Evolutionary conservation across 2,888 invertebrate species (phyloP).

Genomic region (Megamerina dolium): DNA sequence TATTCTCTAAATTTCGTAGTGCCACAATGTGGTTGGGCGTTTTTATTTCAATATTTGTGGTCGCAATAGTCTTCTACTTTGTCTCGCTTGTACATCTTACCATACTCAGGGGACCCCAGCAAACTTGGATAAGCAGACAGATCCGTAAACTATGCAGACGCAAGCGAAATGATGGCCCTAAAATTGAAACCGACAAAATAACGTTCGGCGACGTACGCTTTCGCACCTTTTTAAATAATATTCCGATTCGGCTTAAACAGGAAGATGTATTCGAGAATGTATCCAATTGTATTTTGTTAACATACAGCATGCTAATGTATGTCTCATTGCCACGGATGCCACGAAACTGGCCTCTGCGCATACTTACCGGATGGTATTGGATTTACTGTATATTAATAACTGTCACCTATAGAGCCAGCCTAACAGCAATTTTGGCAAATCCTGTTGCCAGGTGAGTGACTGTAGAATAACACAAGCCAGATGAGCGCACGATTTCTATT

Average conservation of each 20-base stretch:
- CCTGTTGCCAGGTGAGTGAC: constrained; percentile 60
- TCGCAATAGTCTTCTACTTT: too few species aligned
- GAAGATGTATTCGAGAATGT: constrained; percentile 64
- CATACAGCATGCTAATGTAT: constrained; percentile 74
- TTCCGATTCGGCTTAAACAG: constrained; percentile 13
- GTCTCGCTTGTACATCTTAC: too few species aligned
- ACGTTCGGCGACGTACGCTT: constrained; percentile 31
- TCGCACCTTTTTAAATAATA: constrained; percentile 31
- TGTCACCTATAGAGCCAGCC: constrained; percentile 74
- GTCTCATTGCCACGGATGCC: constrained; percentile 74
- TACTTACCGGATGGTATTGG: constrained; percentile 85
- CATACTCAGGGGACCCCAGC: too few species aligned
- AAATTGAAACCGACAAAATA: too few species aligned
- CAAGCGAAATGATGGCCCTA: too few species aligned
- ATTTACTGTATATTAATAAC: constrained; percentile 73
- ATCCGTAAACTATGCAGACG: too few species aligned
- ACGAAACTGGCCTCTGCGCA: constrained; percentile 70
- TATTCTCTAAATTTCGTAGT: too few species aligned
- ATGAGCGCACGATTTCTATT: too few species aligned
- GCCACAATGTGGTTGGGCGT: too few species aligned
- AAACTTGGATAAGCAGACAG: too few species aligned
- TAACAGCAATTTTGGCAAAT: constrained; percentile 77
- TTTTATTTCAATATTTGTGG: too few species aligned
- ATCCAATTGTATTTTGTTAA: constrained; percentile 69
- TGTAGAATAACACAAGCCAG: too few species aligned